Percentiles rank a stretch among this genome's conserved stretches.
phyloP scores from a whole-genome alignment of 64 coral and sea anemone species.

The Orbicella faveolata region DNA sequence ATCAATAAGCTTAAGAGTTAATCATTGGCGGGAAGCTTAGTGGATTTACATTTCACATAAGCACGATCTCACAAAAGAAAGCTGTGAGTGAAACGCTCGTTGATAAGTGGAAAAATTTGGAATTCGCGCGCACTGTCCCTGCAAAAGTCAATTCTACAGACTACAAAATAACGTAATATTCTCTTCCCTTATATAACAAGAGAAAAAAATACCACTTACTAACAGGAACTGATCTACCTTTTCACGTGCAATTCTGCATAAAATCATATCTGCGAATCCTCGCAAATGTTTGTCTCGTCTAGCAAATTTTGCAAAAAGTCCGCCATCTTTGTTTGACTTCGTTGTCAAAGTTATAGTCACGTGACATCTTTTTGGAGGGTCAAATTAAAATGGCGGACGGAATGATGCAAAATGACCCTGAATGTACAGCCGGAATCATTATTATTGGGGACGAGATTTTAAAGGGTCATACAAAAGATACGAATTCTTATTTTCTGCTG shows the following conservation, averaged over 20 bases:
- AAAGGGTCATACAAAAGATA: conserved; percentile 95
- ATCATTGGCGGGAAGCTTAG: background rate
- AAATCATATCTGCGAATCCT: background rate
- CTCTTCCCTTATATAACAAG: background rate
- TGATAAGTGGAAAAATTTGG: conserved; percentile 1
- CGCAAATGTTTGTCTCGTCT: background rate
- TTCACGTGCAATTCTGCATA: background rate
- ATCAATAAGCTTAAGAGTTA: background rate
- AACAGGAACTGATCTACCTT: background rate
- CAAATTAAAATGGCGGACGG: conserved; percentile 47
- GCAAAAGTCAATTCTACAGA: conserved; percentile 26
- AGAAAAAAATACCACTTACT: background rate
- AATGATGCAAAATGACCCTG: background rate
- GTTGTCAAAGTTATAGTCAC: conserved; percentile 66
- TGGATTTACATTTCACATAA: background rate
- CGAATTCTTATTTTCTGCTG: conserved; percentile 87
- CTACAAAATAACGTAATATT: background rate
- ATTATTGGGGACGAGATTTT: conserved; percentile 98
- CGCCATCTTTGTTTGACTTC: conserved; percentile 77
- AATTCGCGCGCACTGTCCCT: conserved; percentile 4
- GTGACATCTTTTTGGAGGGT: conserved; percentile 28
- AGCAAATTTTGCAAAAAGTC: conserved; percentile 20
- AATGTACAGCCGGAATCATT: conserved; percentile 60
- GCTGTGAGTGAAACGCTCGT: background rate
- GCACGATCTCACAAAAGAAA: background rate